Percentiles rank a stretch among this genome's conserved stretches.
Conservation (phyloP, 2,113 vertebrate genomes). For the Synchiropus splendidus region DNA sequence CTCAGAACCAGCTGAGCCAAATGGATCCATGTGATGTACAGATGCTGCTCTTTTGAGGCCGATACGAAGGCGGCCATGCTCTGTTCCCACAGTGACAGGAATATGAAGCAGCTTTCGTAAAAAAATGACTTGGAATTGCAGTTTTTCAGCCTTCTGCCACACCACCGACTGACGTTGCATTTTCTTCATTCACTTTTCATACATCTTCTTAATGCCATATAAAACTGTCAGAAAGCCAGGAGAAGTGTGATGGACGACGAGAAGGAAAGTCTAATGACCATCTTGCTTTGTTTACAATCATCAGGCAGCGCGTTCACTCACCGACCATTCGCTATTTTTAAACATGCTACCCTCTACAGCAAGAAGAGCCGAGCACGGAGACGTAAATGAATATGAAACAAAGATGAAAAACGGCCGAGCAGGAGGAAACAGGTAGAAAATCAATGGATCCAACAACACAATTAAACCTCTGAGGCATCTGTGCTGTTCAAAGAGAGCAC, state of each 20-base stretch:
- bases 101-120: background rate
- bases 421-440: slow-evolving; percentile 5
- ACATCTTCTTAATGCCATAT: slow-evolving; percentile 5
- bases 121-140: background rate
- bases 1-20: slow-evolving; percentile 1
- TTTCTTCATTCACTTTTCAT: slow-evolving; percentile 4
- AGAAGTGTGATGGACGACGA: slow-evolving; percentile 19
- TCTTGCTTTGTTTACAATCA: background rate
- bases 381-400: slow-evolving; percentile 5
- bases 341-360: too few relatives aligned
- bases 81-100: background rate
- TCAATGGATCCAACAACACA: slow-evolving; percentile 22
- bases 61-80: background rate
- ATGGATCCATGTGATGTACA: slow-evolving; percentile 1
- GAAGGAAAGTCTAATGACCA: slow-evolving; percentile 24
- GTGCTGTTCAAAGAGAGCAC: slow-evolving; percentile 1
- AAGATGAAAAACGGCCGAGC: background rate
- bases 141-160: background rate
- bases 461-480: slow-evolving; percentile 18
- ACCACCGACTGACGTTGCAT: slow-evolving; percentile 5
- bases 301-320: too few relatives aligned
- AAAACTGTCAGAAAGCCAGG: slow-evolving; percentile 5
- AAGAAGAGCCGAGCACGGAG: background rate
- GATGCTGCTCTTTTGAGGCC: background rate
- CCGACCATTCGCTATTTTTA: too few relatives aligned